phyloP scores from a whole-genome alignment of 92 coral and sea anemone species.

The Heteractis magnifica region DNA sequence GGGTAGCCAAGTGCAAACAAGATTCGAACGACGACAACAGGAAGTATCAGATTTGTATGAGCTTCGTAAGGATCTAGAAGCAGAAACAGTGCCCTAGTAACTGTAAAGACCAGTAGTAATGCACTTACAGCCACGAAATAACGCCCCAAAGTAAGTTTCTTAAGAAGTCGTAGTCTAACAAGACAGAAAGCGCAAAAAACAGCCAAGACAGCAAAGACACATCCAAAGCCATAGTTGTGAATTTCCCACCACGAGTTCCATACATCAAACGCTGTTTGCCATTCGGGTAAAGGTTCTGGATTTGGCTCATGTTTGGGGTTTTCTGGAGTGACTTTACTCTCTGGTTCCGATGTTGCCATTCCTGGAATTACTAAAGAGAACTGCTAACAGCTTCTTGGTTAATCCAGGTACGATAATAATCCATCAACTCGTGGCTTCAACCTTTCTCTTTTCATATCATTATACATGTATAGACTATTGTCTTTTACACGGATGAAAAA shows the following conservation, averaged over 20 bases:
- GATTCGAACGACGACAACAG: constrained; percentile 65
- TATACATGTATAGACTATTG: no score
- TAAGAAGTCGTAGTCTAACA: constrained; percentile 42
- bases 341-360: constrained; percentile 24
- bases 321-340: not conserved
- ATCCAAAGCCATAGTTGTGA: constrained; percentile 68
- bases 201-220: constrained; percentile 43
- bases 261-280: constrained; percentile 56
- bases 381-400: no score
- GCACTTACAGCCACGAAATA: constrained; percentile 67
- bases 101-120: constrained; percentile 55
- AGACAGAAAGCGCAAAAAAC: constrained; percentile 58
- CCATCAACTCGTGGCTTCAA: no score
- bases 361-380: not conserved
- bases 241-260: constrained; percentile 78
- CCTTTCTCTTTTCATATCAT: no score
- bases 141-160: constrained; percentile 51
- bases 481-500: no score
- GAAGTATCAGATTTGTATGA: constrained; percentile 63
- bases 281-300: constrained; percentile 80
- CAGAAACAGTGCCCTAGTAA: constrained; percentile 57
- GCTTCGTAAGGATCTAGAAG: constrained; percentile 73
- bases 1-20: constrained; percentile 78
- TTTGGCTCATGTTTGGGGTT: constrained; percentile 19
- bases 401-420: no score